Evolutionary conservation across 2,888 invertebrate genomes (phyloP), one percentile per base, ranked within the genome.

Genomic region (Zonitis immaculata): DNA sequence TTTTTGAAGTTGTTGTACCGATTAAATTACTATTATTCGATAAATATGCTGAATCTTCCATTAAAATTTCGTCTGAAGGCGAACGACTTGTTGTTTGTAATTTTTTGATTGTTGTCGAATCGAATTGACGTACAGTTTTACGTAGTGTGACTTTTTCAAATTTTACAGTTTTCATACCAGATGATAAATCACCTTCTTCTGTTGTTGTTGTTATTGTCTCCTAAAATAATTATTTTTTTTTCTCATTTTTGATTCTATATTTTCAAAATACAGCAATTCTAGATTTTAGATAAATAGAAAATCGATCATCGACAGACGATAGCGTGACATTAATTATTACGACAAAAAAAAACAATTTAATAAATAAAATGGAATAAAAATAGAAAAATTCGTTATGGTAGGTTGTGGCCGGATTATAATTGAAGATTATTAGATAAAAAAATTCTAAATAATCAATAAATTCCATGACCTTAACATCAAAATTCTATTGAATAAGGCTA

Each of bases 81-180:
- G 81, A 81, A 26, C 56, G 70, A 65, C 78, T 79, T 12, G 66
- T 61, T 14, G 14, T 14, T 56, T 30, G 43, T 52, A 7, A 62
- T 59, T 46, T 63, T 18, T 71, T 67, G 39, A 67, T 50, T 42
- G 67, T 68, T 35, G 65, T 64, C 14, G 68, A 51, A 32, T 73
- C 75, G 1, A 82, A 73, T 64, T 88, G 84, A 44, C 78, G 76
- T n/a, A 82, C 73, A 28, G 85, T 83, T 74, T 82, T 86, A 68
- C 80, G 80, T 49, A 87, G 80, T 3, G 82, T 82, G 62, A 87
- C 82, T 72, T 83, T 80, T 71, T 90, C 89, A 60, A 87, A 86
- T 72, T 87, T 88, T 44, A 89, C 84, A 61, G 84, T 81, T 65
- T 83, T 84, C 8, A 80, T 78, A 6, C 86, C 85, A 49, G 83